Conservation (phyloP, 2,888 invertebrate genomes). For the Nymphalis polychloros region DNA sequence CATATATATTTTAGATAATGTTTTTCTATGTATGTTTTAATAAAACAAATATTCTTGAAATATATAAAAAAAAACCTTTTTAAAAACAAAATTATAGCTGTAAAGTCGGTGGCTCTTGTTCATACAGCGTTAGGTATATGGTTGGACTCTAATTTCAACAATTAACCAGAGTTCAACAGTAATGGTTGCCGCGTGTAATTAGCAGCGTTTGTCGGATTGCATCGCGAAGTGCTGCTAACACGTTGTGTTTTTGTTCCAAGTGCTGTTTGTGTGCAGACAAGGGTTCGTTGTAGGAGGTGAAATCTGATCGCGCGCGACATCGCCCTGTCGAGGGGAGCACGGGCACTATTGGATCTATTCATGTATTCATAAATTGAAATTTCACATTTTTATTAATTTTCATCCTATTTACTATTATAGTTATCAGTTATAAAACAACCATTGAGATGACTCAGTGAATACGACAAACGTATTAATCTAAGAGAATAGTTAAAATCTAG, state of each 20-base stretch:
- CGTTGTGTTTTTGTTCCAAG: conserved; percentile 64
- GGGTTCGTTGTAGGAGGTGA: conserved; percentile 60
- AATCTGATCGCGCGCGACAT: conserved; percentile 77
- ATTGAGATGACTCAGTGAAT: no score
- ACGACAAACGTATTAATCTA: no score
- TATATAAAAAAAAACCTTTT: no score
- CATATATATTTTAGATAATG: no score
- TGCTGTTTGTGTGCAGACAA: conserved; percentile 47
- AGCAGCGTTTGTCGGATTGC: conserved; percentile 65
- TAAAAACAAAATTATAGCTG: no score
- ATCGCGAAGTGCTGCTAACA: conserved; percentile 74
- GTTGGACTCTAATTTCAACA: conserved; percentile 29
- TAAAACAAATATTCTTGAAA: no score
- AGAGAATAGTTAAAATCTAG: no score
- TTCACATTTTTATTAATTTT: no score
- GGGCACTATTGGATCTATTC: conserved; percentile 46
- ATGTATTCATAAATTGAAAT: no score
- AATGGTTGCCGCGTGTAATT: conserved; percentile 58
- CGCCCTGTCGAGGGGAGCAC: conserved; percentile 52
- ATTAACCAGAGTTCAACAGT: conserved; percentile 44
- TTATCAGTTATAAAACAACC: no score
- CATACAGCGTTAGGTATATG: not conserved
- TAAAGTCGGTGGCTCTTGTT: not conserved
- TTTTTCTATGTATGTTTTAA: no score
- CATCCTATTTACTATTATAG: no score